Base-by-base conservation (phyloP, 2,888 invertebrate species). In the Tiliacea aurago region DNA sequence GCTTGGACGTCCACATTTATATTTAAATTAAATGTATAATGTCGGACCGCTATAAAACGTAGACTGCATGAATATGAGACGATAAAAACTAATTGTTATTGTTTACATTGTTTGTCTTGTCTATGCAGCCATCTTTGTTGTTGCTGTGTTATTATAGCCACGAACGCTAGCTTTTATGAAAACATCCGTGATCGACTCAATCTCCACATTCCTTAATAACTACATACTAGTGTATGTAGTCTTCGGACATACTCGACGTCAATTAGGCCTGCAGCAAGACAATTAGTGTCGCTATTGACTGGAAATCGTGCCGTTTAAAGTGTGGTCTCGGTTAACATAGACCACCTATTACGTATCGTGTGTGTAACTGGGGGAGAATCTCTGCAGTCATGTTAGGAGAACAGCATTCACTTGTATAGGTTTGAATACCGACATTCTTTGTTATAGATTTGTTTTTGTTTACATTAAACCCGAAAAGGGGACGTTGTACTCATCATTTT, bases 251-350 rank as follows among this genome's bases (percentile, higher is more conserved):
- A 41, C 58, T 73, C 70, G 66, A 63, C 70, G 71, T 75, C 72
- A 70, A 73, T 81, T 75, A 73, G 51, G 67, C 83, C 62, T 67
- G 55, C 61, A 79, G 85, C 65, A 23, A 71, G 23, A 75, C 68
- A 81, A 83, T 83, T 84, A 81, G 73, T 59, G 61, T 73, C 59
- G 70, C 53, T 68, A 84, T 65, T 67, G 67, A 47, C 66, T 71
- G 62, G 76, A 71, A 76, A 80, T 80, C 65, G 61, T 62, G 80
- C 47, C 9, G 45, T 49, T n/a, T 41, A 56, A 33, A 20, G 28
- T 69, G 68, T 68, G 43, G 45, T 59, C 72, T 82, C 49, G 15
- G 23, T 43, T n/a, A 47, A 61, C 13, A 13, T 23, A 47, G 15
- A 61, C 37, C 51, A 61, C 45, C 66, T 28, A 51, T 65, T 55